A percentile compares a stretch with the other conserved stretches of the same genome.
Evolutionary conservation across 2,113 vertebrate species (phyloP).

Genomic region (Sinocyclocheilus rhinocerous): DNA sequence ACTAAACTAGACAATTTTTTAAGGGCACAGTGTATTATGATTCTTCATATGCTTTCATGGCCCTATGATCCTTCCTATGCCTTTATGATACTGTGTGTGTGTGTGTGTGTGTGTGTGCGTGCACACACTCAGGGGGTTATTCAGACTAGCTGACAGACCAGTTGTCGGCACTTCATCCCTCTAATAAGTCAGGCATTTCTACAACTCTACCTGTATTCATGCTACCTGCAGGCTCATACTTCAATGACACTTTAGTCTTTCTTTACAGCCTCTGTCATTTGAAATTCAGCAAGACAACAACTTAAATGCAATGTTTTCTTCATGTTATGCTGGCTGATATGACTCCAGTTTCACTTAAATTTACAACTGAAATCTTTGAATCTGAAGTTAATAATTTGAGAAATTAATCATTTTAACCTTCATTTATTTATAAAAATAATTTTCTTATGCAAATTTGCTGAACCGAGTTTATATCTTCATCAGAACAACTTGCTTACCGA

Average conservation of each 20-base stretch:
- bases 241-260: slow-evolving; percentile 10
- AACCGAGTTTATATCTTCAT: no score
- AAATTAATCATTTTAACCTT: not conserved
- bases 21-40: not conserved
- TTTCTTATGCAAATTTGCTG: not conserved
- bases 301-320: not conserved
- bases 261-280: not conserved
- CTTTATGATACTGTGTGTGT: not conserved
- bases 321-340: not conserved
- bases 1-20: not conserved
- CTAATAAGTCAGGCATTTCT: slow-evolving; percentile 19
- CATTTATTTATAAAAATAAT: not conserved
- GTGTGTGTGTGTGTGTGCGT: not conserved
- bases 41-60: not conserved
- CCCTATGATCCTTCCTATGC: not conserved
- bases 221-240: slow-evolving; percentile 20
- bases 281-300: not conserved
- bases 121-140: not conserved
- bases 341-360: not conserved
- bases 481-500: no score
- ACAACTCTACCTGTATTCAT: slow-evolving; percentile 10
- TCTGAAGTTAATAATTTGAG: no score
- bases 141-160: slow-evolving; percentile 21
- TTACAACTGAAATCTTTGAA: not conserved
- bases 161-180: slow-evolving; percentile 29